Conservation (phyloP, 2,888 invertebrate genomes). For the Acrocera orbiculus region DNA sequence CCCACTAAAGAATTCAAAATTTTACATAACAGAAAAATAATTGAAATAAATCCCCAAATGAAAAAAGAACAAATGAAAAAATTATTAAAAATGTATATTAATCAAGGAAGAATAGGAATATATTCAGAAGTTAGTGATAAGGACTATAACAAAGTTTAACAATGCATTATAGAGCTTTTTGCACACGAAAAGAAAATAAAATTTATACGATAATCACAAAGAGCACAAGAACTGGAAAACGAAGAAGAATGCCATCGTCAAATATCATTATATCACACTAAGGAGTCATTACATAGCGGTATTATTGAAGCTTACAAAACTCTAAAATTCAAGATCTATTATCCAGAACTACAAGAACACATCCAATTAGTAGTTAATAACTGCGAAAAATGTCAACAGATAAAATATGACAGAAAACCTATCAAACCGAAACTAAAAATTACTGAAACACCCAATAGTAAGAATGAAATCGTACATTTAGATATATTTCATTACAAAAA, state of each 20-base stretch:
- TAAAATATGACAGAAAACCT: too few relatives aligned
- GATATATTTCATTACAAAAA: constrained; percentile 1
- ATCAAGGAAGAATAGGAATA: too few relatives aligned
- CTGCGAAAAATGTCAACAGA: constrained; percentile 1
- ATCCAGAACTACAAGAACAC: constrained; percentile 8
- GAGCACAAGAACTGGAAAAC: constrained; percentile 7
- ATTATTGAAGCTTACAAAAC: constrained; percentile 9
- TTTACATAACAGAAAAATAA: too few relatives aligned
- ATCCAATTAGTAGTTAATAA: constrained; percentile 10
- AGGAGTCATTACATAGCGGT: constrained; percentile 11
- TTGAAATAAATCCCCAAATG: too few relatives aligned
- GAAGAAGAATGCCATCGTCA: constrained; percentile 10
- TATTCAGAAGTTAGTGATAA: constrained; percentile 6
- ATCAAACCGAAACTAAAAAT: constrained; percentile 1
- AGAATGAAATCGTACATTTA: neutral
- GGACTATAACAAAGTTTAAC: constrained; percentile 9
- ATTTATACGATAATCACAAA: constrained; percentile 5
- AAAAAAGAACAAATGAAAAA: too few relatives aligned
- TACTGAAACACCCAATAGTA: neutral
- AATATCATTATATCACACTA: constrained; percentile 10
- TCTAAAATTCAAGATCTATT: constrained; percentile 10
- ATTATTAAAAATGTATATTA: too few relatives aligned
- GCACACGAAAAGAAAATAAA: constrained; percentile 4
- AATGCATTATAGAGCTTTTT: constrained; percentile 9
- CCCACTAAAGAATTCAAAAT: too few relatives aligned